These are phyloP conservation scores for Erpobdella octoculata DNA, from an alignment of 2,888 invertebrate species.

Conservation along the genomic window DNA sequence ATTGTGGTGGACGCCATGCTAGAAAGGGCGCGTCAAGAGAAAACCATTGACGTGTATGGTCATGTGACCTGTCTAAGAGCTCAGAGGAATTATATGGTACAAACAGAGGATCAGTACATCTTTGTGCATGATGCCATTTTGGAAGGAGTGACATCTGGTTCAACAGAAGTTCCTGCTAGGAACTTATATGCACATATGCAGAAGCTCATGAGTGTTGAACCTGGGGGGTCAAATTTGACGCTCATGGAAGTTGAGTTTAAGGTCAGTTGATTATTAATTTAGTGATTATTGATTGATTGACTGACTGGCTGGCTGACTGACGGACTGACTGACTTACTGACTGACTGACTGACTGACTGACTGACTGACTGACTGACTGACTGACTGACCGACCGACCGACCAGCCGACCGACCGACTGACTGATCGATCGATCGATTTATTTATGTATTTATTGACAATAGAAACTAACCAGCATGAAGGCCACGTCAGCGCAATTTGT, in stretches of 20 bases:
- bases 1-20: constrained; percentile 97
- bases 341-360: too few species aligned
- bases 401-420: too few species aligned
- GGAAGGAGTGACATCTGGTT: constrained; percentile 91
- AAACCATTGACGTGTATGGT: constrained; percentile 95
- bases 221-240: constrained; percentile 46
- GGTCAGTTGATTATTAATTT: constrained; percentile 4
- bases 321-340: too few species aligned
- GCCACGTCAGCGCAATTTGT: constrained; percentile 86
- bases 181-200: constrained; percentile 90
- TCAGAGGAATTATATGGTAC: constrained; percentile 93
- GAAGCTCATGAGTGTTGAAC: constrained; percentile 72
- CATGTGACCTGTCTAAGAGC: constrained; percentile 94
- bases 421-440: too few species aligned
- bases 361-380: too few species aligned
- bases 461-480: constrained; percentile 82
- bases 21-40: constrained; percentile 89
- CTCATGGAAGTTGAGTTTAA: constrained; percentile 51
- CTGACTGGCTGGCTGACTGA: too few species aligned
- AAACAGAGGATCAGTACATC: constrained; percentile 94
- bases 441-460: too few species aligned
- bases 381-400: too few species aligned
- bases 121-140: constrained; percentile 95
- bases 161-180: constrained; percentile 88
- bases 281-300: too few species aligned